These are phyloP conservation scores for Albula glossodonta DNA, from an alignment of 2,113 vertebrate species.

Conservation along the genomic window DNA sequence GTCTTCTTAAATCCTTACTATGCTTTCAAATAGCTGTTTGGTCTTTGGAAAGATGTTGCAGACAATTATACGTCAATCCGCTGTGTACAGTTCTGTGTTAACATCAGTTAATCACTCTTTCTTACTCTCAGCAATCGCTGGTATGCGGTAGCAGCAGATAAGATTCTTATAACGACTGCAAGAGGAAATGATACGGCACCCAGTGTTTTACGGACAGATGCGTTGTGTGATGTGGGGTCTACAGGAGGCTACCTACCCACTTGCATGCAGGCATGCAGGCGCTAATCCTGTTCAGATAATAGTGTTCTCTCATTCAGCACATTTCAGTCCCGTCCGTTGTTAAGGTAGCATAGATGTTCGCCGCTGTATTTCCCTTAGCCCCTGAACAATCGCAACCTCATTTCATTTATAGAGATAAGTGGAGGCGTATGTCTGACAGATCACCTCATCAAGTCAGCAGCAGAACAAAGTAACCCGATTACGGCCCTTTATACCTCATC, in stretches of 20 bases:
- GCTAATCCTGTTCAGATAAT: neutral
- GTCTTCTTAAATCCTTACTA: neutral
- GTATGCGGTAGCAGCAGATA: neutral
- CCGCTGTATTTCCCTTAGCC: neutral
- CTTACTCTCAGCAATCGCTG: neutral
- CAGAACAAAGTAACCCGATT: slow-evolving; percentile 5
- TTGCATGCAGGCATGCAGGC: neutral
- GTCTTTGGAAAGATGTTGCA: neutral
- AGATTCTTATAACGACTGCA: neutral
- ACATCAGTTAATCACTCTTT: neutral
- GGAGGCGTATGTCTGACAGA: neutral
- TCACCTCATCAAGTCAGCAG: neutral
- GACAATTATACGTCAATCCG: neutral
- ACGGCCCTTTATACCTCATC: neutral
- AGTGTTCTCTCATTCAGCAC: neutral
- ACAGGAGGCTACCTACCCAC: neutral
- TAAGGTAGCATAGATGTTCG: neutral
- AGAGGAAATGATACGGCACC: neutral
- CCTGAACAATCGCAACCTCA: neutral
- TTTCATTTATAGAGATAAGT: neutral
- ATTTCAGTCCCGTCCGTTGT: neutral
- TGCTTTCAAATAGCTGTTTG: neutral
- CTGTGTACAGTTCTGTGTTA: neutral
- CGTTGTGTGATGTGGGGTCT: neutral
- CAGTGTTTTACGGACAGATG: neutral